Evolutionary conservation across 1,140 invertebrate genomes (phyloP).

Genomic region (Saccostrea echinata): DNA sequence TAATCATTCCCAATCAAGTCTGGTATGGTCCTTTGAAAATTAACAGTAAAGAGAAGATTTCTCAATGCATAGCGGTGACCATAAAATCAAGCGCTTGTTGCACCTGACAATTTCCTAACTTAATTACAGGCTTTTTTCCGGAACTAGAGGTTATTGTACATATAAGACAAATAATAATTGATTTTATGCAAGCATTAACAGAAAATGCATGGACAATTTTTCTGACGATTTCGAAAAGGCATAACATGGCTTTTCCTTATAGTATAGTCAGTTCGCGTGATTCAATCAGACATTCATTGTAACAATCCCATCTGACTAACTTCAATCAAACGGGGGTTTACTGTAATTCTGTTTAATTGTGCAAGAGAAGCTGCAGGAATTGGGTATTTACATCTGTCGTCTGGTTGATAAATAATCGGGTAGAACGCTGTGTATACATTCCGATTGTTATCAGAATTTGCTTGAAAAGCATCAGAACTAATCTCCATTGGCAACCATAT

Average conservation of each 20-base stretch:
- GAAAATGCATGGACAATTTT: not conserved
- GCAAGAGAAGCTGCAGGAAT: not conserved
- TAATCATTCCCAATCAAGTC: too few relatives aligned
- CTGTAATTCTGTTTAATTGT: slow-evolving; percentile 10
- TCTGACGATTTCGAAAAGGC: not conserved
- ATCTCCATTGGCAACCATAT: not conserved
- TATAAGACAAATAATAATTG: slow-evolving; percentile 12
- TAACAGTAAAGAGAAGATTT: not conserved
- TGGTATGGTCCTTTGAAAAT: not conserved
- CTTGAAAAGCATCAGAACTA: not conserved
- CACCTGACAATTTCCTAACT: not conserved
- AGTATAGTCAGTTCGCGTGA: slow-evolving; percentile 1
- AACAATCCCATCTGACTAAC: not conserved
- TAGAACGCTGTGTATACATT: not conserved
- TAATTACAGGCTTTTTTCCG: not conserved
- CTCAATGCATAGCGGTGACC: not conserved
- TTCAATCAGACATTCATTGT: not conserved
- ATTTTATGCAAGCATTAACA: slow-evolving; percentile 18
- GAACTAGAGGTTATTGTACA: slow-evolving; percentile 1
- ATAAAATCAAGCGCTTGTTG: not conserved
- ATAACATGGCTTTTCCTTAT: not conserved
- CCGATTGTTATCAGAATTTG: not conserved
- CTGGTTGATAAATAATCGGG: not conserved
- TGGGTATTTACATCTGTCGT: not conserved
- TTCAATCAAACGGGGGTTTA: slow-evolving; percentile 1